These are phyloP conservation scores for Peribatodes rhomboidaria DNA, from an alignment of 2,888 invertebrate species.

Conservation along the genomic window DNA sequence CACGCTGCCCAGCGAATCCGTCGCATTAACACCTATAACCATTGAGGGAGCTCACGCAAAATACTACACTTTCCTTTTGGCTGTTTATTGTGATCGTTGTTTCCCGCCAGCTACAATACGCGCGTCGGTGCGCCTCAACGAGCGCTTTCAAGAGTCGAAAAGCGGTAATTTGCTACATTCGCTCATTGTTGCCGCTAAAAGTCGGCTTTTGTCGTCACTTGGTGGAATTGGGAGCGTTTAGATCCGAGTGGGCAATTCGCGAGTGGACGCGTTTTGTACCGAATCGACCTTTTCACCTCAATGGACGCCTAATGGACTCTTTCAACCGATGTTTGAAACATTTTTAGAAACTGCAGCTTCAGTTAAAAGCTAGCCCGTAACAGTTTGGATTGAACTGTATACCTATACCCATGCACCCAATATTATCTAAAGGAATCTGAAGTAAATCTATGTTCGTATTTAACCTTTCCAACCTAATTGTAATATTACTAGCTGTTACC, in stretches of 20 bases:
- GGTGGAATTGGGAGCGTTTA: slow-evolving; percentile 84
- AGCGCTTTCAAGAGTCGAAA: slow-evolving; percentile 82
- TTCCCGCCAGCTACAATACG: slow-evolving; percentile 80
- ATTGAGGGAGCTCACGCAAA: slow-evolving; percentile 76
- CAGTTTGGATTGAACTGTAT: slow-evolving; percentile 3
- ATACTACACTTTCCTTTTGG: slow-evolving; percentile 84
- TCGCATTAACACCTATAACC: slow-evolving; percentile 83
- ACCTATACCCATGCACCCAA: background rate
- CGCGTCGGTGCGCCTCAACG: slow-evolving; percentile 76
- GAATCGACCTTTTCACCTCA: slow-evolving; percentile 50
- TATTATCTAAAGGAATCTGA: background rate
- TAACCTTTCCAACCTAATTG: no score
- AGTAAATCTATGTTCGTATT: no score
- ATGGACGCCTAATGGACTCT: slow-evolving; percentile 52
- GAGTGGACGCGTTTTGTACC: slow-evolving; percentile 73
- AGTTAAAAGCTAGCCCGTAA: slow-evolving; percentile 14
- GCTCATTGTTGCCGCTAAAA: slow-evolving; percentile 83
- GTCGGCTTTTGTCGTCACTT: slow-evolving; percentile 84
- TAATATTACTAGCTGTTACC: no score
- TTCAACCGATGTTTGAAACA: slow-evolving; percentile 46
- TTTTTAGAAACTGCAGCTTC: slow-evolving; percentile 42
- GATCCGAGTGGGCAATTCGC: slow-evolving; percentile 82
- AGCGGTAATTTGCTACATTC: slow-evolving; percentile 85
- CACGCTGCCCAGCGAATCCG: slow-evolving; percentile 75
- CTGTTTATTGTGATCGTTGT: slow-evolving; percentile 85